Evolutionary conservation across 2,113 vertebrate species (phyloP).

Genomic region (Lethenteron reissneri): DNA sequence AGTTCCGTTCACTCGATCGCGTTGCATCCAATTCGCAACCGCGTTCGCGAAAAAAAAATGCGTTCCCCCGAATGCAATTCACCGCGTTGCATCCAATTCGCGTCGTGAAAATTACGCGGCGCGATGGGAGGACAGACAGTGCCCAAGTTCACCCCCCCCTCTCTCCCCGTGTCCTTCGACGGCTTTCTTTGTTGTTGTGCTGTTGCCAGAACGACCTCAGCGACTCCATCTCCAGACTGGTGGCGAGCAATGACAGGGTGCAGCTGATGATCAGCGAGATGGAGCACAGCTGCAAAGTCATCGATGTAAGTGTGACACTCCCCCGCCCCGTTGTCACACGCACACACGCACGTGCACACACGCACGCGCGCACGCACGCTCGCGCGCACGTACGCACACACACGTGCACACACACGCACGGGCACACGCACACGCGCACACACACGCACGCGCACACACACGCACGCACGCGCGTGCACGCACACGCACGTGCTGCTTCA

Average conservation of each 20-base stretch:
- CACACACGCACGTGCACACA: not conserved
- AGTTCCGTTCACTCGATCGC: too few species aligned
- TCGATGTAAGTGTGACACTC: slow-evolving; percentile 22
- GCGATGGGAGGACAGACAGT: too few species aligned
- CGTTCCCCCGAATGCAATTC: too few species aligned
- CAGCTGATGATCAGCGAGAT: slow-evolving; percentile 22
- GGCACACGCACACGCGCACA: not conserved
- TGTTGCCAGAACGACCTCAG: slow-evolving; percentile 23
- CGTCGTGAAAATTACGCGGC: too few species aligned
- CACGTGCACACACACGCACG: not conserved
- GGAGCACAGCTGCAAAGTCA: slow-evolving; percentile 20
- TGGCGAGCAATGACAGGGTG: slow-evolving; percentile 17
- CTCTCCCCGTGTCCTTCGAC: too few species aligned
- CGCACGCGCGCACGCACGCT: not conserved
- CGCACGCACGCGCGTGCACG: not conserved
- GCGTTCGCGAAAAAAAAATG: too few species aligned
- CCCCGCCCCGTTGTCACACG: too few species aligned
- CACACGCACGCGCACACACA: not conserved
- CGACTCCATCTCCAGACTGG: slow-evolving; percentile 20
- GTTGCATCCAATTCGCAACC: too few species aligned
- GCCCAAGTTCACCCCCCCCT: too few species aligned
- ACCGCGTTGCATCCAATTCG: too few species aligned
- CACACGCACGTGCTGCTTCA: not conserved
- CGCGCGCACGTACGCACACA: not conserved
- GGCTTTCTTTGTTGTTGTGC: not conserved